These are phyloP conservation scores for Brevimyrus niger DNA, from an alignment of 2,113 vertebrate species.

Conservation along the genomic window DNA sequence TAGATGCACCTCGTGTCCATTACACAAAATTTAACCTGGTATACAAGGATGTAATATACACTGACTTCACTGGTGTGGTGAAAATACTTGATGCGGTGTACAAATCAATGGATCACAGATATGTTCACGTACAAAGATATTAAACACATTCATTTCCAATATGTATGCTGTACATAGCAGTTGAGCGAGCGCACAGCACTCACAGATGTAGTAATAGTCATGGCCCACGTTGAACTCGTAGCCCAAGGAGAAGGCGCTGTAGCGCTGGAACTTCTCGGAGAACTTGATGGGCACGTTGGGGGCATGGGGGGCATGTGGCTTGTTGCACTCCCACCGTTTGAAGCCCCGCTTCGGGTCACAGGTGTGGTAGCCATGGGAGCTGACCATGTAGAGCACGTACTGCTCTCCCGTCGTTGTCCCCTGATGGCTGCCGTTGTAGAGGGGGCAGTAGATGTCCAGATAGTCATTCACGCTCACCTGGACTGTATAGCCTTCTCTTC, in stretches of 20 bases:
- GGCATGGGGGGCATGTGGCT: conserved; percentile 79
- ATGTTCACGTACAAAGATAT: not conserved
- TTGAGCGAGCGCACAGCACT: conserved; percentile 33
- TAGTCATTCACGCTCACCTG: conserved; percentile 94
- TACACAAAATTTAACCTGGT: not conserved
- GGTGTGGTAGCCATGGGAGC: conserved; percentile 74
- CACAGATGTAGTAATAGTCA: conserved; percentile 94
- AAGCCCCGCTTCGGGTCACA: conserved; percentile 81
- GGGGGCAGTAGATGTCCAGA: conserved; percentile 94
- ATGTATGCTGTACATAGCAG: not conserved
- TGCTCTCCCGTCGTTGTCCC: conserved; percentile 76
- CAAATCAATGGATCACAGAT: not conserved
- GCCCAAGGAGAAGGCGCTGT: conserved; percentile 94
- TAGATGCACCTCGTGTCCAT: not conserved
- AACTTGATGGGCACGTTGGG: conserved; percentile 95
- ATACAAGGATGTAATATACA: not conserved
- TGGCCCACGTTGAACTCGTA: conserved; percentile 92
- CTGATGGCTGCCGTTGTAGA: conserved; percentile 72
- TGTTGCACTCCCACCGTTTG: conserved; percentile 97
- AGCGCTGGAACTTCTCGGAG: conserved; percentile 97
- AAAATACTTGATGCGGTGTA: not conserved
- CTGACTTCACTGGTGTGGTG: not conserved
- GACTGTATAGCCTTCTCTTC: conserved; percentile 73
- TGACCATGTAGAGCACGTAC: conserved; percentile 96
- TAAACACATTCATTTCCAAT: not conserved